Evolutionary conservation across 2,113 vertebrate species (phyloP).

Genomic region (Odontophorus gujanensis): DNA sequence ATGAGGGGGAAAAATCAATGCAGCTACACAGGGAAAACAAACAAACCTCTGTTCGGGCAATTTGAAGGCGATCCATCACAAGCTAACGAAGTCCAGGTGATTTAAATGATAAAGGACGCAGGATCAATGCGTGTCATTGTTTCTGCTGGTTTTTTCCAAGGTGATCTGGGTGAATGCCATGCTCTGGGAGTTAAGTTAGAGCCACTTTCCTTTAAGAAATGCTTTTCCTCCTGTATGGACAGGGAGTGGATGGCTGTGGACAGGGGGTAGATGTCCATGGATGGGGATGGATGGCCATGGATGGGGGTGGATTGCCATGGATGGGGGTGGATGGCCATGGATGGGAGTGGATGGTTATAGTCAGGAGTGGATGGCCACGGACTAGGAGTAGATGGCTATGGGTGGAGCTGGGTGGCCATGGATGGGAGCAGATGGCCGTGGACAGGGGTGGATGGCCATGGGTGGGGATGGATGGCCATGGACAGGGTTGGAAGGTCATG

Average conservation of each 20-base stretch:
- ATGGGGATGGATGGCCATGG: too few relatives aligned
- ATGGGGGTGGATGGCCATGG: too few relatives aligned
- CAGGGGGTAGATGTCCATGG: too few relatives aligned
- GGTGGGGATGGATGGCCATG: too few relatives aligned
- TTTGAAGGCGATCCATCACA: slow-evolving; percentile 17
- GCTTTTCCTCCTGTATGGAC: not conserved
- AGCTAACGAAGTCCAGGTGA: slow-evolving; percentile 31
- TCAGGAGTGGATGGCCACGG: too few relatives aligned
- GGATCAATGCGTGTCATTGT: slow-evolving; percentile 47
- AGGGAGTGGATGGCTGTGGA: not conserved
- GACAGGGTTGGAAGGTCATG: too few relatives aligned
- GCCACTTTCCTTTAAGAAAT: slow-evolving; percentile 41
- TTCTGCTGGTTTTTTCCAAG: not conserved
- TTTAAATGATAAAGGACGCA: slow-evolving; percentile 42
- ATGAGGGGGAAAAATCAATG: not conserved
- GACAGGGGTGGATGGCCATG: too few relatives aligned
- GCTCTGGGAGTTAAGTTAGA: slow-evolving; percentile 46
- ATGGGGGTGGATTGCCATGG: too few relatives aligned
- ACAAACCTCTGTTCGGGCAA: not conserved
- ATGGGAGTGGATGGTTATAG: too few relatives aligned
- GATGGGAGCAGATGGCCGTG: too few relatives aligned
- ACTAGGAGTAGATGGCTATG: too few relatives aligned
- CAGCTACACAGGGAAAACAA: not conserved
- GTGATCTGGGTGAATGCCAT: slow-evolving; percentile 21
- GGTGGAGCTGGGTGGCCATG: too few relatives aligned